Evolutionary conservation across 2,797 vertebrate genomes (phyloP), one percentile per base, ranked within the genome.

Genomic region (Diplodus sargus): DNA sequence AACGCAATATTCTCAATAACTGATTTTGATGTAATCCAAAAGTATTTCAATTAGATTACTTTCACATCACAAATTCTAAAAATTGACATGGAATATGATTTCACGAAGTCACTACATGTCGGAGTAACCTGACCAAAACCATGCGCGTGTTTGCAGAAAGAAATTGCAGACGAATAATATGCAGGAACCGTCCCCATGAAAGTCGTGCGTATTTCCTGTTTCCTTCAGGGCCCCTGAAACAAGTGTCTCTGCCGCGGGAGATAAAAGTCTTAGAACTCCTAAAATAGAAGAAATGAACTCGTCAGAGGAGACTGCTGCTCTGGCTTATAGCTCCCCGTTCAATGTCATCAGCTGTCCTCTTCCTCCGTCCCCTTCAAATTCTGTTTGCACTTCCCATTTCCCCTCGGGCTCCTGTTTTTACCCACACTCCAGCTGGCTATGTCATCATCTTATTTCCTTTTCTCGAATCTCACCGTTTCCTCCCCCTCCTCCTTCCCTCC

Each of bases 221-320:
- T 66, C 57, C 25, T 76, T 74, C 9, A 8, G 4, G 11, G 62
- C 15, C 52, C 25, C 49, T 56, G 16, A 78, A 75, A 71, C 43
- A 53, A 77, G 14, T 20, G 25, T 74, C 54, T 12, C 53, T 56
- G 10, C 71, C 65, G 53, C 3, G 15, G 42, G 70, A 79, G 57
- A 79, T 81, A 54, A 74, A 76, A 76, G 56, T 59, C 30, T 49
- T 20, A 28, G 13, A 67, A 76, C 17, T 52, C 17, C 22, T 15
- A 61, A 74, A 85, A 60, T 9, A 52, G 57, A 83, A 47, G 83
- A 76, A 81, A 81, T 60, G 1, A 66, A 79, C n/a, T 60, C 59
- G 53, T 84, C 74, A 81, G 57, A 66, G 20, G 47, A 75, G 53
- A 58, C 47, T 22, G 12, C 45, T 39, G 20, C 4, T 66, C 65